Percentiles rank a stretch among this genome's conserved stretches.
Conservation (phyloP, 2,113 vertebrate species). For the Rostratula benghalensis region DNA sequence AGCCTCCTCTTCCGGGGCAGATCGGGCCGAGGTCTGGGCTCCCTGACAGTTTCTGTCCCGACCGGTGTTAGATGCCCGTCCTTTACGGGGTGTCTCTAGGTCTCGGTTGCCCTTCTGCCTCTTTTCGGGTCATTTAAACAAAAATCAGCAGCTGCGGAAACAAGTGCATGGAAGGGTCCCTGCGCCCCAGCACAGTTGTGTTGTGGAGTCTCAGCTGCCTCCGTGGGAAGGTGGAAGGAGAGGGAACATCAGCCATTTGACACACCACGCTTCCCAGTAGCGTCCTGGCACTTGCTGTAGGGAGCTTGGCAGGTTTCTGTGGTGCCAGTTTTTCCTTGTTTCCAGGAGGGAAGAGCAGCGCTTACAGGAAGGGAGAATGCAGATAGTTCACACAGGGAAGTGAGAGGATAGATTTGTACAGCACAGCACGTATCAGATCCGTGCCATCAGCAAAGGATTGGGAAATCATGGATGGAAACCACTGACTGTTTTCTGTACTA, state of each 20-base stretch:
- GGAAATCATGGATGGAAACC: not conserved
- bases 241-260: accelerated
- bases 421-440: accelerated
- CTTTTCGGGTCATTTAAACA: too few species aligned
- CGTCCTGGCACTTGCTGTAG: not conserved
- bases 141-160: not conserved
- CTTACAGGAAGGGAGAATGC: not conserved
- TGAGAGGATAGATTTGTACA: not conserved
- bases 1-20: not conserved
- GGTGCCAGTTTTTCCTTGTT: not conserved
- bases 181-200: not conserved
- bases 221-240: not conserved
- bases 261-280: accelerated
- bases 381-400: not conserved
- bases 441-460: accelerated
- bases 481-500: accelerated
- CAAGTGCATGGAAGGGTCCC: not conserved
- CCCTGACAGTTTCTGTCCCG: too few species aligned
- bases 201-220: not conserved
- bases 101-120: not conserved
- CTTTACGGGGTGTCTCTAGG: accelerated
- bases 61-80: accelerated
- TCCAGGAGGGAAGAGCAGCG: not conserved
- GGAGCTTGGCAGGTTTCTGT: accelerated
- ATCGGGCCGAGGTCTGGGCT: not conserved